Conservation (phyloP, 2,113 vertebrate species). For the Rhinoptilus africanus region DNA sequence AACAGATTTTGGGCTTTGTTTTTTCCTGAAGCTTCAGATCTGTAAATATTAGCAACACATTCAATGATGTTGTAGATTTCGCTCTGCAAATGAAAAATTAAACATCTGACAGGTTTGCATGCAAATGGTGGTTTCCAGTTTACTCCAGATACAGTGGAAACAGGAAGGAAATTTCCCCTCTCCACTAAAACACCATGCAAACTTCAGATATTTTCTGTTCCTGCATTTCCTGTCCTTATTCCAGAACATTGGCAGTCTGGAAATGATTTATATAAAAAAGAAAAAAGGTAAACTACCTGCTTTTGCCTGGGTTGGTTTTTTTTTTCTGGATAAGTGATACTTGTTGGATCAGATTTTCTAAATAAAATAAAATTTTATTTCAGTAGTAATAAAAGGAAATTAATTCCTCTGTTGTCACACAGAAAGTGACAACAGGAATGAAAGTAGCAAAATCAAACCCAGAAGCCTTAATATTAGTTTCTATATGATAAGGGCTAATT, state of each 20-base stretch:
- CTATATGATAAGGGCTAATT: neutral
- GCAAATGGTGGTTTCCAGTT: neutral
- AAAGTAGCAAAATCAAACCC: neutral
- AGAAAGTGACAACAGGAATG: neutral
- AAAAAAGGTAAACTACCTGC: neutral
- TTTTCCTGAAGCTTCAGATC: neutral
- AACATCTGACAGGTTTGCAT: neutral
- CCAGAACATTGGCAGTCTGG: neutral
- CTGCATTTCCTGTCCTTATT: neutral
- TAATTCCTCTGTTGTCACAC: neutral
- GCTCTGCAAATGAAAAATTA: neutral
- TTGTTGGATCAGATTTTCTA: neutral
- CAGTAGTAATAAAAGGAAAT: neutral
- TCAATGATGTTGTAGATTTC: neutral
- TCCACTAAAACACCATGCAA: neutral
- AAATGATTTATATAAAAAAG: neutral
- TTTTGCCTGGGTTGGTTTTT: neutral
- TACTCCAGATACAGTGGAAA: neutral
- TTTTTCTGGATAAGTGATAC: neutral
- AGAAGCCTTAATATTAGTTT: neutral
- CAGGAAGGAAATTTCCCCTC: neutral
- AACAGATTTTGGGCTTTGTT: neutral
- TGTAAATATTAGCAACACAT: neutral
- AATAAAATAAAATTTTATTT: neutral
- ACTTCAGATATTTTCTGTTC: neutral